A percentile compares a stretch with the other conserved stretches of the same genome.
Evolutionary conservation across 2,113 vertebrate species (phyloP).

Genomic region (Dromas ardeola): DNA sequence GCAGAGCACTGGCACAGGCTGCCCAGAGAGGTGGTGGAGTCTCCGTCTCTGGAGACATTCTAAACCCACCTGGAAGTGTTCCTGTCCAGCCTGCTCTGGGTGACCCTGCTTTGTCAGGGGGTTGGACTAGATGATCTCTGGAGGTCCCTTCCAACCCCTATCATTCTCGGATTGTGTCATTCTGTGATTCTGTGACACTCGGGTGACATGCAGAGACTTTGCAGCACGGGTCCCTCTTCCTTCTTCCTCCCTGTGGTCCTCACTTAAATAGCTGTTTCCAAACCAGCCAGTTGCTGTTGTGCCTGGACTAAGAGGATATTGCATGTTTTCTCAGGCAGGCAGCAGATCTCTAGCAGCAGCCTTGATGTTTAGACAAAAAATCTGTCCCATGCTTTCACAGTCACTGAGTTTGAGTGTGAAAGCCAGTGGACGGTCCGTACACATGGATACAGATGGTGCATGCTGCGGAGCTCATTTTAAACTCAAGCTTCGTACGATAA

Average conservation of each 20-base stretch:
- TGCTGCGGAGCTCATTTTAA: neutral
- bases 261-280: neutral
- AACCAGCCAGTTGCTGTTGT: neutral
- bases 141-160: no score
- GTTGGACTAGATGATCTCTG: no score
- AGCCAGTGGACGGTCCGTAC: neutral
- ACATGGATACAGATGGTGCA: neutral
- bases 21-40: no score
- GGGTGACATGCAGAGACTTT: neutral
- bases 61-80: no score
- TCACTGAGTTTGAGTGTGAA: neutral
- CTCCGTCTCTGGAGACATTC: no score
- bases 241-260: neutral
- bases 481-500: neutral
- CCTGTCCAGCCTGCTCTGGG: no score
- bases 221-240: rapidly evolving
- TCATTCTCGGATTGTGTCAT: no score
- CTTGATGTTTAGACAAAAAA: neutral
- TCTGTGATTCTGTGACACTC: no score
- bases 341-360: neutral
- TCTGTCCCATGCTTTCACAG: neutral
- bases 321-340: neutral
- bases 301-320: neutral
- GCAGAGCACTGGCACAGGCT: no score
- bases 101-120: no score